phyloP scores from a whole-genome alignment of 2,797 vertebrate genomes.

The Pantherophis vulpinus region DNA sequence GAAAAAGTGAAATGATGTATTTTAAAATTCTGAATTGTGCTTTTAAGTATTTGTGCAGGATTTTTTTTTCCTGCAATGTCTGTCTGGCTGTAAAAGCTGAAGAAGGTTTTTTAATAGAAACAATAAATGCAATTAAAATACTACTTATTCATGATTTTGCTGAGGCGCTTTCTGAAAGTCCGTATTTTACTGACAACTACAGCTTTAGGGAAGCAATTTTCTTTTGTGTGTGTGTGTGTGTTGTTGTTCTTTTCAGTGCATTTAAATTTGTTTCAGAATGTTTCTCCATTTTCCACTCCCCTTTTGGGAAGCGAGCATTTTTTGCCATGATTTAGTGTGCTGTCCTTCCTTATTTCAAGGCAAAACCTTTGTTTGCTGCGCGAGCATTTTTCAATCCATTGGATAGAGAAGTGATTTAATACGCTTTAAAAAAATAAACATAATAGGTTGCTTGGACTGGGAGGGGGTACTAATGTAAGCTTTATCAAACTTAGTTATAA shows the following conservation, averaged over 20 bases:
- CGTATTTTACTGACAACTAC: constrained; percentile 41
- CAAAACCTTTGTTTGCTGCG: constrained; percentile 53
- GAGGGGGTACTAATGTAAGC: constrained; percentile 46
- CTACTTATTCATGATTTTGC: constrained; percentile 28
- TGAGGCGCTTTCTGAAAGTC: constrained; percentile 30
- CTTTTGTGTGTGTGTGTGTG: constrained; percentile 17
- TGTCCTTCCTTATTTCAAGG: constrained; percentile 53
- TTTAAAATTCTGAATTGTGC: constrained; percentile 12
- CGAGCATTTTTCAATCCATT: constrained; percentile 43
- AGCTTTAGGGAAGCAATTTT: constrained; percentile 49
- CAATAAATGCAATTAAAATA: background rate
- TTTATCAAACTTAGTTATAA: constrained; percentile 46
- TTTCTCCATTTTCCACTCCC: background rate
- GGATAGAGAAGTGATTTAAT: constrained; percentile 50
- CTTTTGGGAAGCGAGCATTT: constrained; percentile 51
- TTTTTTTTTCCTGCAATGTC: background rate
- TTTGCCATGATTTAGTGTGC: constrained; percentile 55
- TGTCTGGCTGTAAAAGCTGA: background rate
- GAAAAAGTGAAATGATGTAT: background rate
- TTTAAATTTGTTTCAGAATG: constrained; percentile 52
- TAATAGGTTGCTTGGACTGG: constrained; percentile 44
- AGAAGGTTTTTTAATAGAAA: background rate
- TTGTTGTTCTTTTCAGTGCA: constrained; percentile 37
- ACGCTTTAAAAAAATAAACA: constrained; percentile 47
- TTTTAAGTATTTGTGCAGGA: background rate